Conservation (phyloP, 2,113 vertebrate species). For the Anseranas semipalmata region DNA sequence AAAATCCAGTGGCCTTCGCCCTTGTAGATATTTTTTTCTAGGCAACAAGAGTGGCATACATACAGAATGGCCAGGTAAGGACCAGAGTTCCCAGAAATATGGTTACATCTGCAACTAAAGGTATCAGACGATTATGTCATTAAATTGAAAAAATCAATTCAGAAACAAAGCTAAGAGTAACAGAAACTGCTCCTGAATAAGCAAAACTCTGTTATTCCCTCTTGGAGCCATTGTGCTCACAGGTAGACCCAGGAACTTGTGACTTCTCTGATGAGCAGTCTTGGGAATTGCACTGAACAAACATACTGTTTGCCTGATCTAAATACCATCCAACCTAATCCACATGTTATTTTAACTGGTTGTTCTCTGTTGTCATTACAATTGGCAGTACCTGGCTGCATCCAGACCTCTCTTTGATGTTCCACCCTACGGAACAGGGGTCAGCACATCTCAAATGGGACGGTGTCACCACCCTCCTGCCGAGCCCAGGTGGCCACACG, state of each 20-base stretch:
- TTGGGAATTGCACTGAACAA: conserved; percentile 27
- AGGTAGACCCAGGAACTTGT: conserved; percentile 25
- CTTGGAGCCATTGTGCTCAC: neutral
- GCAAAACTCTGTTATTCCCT: neutral
- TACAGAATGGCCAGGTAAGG: neutral
- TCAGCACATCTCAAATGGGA: neutral
- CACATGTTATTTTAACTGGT: conserved; percentile 25
- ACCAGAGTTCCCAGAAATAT: neutral
- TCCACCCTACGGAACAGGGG: neutral
- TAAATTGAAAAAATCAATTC: neutral
- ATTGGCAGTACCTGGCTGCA: neutral
- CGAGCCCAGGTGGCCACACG: neutral
- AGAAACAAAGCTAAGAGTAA: neutral
- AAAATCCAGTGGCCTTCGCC: neutral
- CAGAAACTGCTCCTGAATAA: neutral
- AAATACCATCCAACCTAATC: conserved; percentile 20
- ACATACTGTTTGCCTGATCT: neutral
- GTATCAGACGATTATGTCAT: neutral
- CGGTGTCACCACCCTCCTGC: neutral
- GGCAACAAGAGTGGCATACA: neutral
- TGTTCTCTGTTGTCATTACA: neutral
- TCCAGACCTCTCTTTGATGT: neutral
- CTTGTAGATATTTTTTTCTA: neutral
- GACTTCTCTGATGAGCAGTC: conserved; percentile 20
- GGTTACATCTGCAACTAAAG: neutral